phyloP scores from a whole-genome alignment of 2,797 vertebrate species.

The Tachyglossus aculeatus region DNA sequence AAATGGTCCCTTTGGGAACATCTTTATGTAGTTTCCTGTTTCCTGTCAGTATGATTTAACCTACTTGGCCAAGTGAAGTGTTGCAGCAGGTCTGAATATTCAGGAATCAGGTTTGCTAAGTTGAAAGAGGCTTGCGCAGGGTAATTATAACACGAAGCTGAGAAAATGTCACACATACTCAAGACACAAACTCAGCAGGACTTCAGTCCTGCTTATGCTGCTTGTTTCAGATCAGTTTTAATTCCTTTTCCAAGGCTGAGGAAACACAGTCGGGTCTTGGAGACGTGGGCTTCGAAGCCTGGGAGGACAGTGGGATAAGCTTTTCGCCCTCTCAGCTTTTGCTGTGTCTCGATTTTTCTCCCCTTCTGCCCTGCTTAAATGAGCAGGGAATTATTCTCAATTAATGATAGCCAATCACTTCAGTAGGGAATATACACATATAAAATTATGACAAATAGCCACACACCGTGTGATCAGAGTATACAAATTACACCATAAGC shows the following conservation, averaged over 20 bases:
- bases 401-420: constrained; percentile 84
- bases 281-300: background rate
- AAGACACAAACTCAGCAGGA: background rate
- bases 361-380: constrained; percentile 67
- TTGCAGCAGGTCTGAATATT: constrained; percentile 16
- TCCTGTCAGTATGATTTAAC: constrained; percentile 42
- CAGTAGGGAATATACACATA: constrained; percentile 66
- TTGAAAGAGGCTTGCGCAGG: background rate
- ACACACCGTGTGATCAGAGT: constrained; percentile 76
- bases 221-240: background rate
- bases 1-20: constrained; percentile 36
- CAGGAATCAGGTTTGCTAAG: background rate
- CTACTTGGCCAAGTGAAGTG: background rate
- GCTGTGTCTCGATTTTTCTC: background rate
- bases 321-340: background rate
- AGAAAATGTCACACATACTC: background rate
- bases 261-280: background rate
- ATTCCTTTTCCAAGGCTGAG: background rate
- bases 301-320: background rate
- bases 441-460: constrained; percentile 89
- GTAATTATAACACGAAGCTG: background rate
- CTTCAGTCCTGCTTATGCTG: background rate
- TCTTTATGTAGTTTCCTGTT: constrained; percentile 31
- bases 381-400: constrained; percentile 79
- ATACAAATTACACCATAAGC: constrained; percentile 87